A percentile compares a stretch with the other conserved stretches of the same genome.
Conservation (phyloP, 1,140 invertebrate genomes). For the Potamilus streckersoni region DNA sequence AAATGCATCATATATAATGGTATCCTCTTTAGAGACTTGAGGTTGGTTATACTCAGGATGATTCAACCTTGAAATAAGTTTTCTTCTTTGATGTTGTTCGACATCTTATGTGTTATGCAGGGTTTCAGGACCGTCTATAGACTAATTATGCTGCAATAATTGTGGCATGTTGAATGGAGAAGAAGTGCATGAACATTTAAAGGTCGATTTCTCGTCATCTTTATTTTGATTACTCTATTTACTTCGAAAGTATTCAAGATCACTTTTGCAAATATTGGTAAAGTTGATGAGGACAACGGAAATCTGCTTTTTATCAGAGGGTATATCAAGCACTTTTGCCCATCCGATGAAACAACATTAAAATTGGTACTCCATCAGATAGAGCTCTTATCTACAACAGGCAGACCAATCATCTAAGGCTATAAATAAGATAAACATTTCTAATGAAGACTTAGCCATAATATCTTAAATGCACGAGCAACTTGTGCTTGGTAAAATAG, state of each 20-base stretch:
- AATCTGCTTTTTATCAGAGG: background rate
- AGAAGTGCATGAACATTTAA: conserved; percentile 4
- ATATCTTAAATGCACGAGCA: conserved; percentile 4
- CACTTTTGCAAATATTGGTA: background rate
- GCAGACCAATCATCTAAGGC: background rate
- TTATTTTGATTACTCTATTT: background rate
- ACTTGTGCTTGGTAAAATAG: background rate
- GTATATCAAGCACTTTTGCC: background rate
- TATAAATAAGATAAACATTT: background rate
- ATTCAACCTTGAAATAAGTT: no score
- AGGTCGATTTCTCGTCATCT: conserved; percentile 1
- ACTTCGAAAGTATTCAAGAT: background rate
- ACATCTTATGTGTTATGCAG: no score
- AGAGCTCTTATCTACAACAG: background rate
- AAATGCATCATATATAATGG: no score
- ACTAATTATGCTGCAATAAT: no score
- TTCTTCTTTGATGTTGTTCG: no score
- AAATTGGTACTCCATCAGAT: background rate
- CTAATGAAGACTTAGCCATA: background rate
- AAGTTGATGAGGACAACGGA: background rate
- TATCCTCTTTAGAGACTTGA: no score
- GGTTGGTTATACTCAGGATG: no score
- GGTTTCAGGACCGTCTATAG: no score
- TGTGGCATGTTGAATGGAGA: conserved; percentile 4
- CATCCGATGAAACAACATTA: background rate